phyloP scores from a whole-genome alignment of 2,888 invertebrate species.

The Drosophila melanocephala region DNA sequence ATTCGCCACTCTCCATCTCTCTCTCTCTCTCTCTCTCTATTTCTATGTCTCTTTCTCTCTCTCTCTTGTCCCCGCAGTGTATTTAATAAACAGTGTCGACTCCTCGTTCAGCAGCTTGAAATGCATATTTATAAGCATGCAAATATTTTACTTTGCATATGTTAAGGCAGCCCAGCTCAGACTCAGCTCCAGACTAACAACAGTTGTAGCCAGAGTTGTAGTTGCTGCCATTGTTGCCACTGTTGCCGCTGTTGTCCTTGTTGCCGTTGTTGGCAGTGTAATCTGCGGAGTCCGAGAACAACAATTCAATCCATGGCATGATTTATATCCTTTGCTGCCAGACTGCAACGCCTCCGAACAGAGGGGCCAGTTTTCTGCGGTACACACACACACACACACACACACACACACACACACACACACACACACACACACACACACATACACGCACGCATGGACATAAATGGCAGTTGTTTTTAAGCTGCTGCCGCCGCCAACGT shows the following conservation, averaged over 20 bases:
- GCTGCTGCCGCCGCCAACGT: constrained; percentile 55
- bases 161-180: constrained; percentile 65
- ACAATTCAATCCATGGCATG: constrained; percentile 81
- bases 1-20: not conserved
- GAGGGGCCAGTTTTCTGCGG: constrained; percentile 42
- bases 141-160: constrained; percentile 85
- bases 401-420: constrained; percentile 11
- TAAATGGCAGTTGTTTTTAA: constrained; percentile 50
- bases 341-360: constrained; percentile 37
- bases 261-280: constrained; percentile 32
- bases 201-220: constrained; percentile 15
- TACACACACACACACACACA: constrained; percentile 24
- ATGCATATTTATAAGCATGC: constrained; percentile 84
- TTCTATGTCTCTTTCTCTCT: not conserved
- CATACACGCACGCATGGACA: not conserved
- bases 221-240: constrained; percentile 7
- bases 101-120: constrained; percentile 46
- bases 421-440: not conserved
- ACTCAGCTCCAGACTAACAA: constrained; percentile 27
- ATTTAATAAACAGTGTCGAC: constrained; percentile 35
- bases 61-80: not conserved
- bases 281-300: constrained; percentile 55
- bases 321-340: constrained; percentile 74
- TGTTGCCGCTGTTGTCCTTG: constrained; percentile 4
- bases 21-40: not conserved